Evolutionary conservation across 2,797 vertebrate species (phyloP).

Genomic region (Antennarius maculatus): DNA sequence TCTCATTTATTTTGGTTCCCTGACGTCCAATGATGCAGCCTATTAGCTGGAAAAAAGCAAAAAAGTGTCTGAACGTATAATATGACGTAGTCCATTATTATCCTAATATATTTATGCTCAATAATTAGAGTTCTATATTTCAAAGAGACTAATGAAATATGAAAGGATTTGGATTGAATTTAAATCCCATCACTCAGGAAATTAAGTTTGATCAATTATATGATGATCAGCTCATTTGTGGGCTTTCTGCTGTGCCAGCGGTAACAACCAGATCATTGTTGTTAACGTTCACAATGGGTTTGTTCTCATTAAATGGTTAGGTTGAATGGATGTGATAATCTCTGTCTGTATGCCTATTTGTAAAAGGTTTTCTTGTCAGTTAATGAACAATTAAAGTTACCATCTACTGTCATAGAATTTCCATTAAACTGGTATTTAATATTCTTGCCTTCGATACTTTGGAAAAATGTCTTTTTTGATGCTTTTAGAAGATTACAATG

Average conservation of each 20-base stretch:
- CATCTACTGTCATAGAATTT: not conserved
- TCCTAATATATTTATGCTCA: conserved; percentile 9
- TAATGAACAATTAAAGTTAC: conserved; percentile 4
- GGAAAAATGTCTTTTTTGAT: too few relatives aligned
- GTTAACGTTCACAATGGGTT: conserved; percentile 4
- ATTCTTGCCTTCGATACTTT: too few relatives aligned
- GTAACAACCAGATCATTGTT: conserved; percentile 6
- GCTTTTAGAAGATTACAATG: too few relatives aligned
- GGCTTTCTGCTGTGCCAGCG: not conserved
- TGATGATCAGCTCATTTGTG: conserved; percentile 5
- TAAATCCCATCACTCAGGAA: conserved; percentile 20
- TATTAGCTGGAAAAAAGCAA: conserved; percentile 89
- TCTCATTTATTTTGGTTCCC: conserved; percentile 99
- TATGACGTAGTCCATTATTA: conserved; percentile 19
- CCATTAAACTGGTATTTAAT: not conserved
- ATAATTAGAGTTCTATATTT: not conserved
- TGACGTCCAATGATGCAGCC: conserved; percentile 98
- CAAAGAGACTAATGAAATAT: conserved; percentile 34
- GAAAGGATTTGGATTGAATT: conserved; percentile 34
- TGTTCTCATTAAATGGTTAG: not conserved
- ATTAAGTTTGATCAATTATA: conserved; percentile 25
- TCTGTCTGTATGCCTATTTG: not conserved
- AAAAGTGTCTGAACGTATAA: conserved; percentile 52
- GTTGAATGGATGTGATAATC: conserved; percentile 1
- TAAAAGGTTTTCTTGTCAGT: not conserved